Percentiles rank a stretch among this genome's conserved stretches.
Conservation (phyloP, 2,888 invertebrate species). For the Sicus ferrugineus region DNA sequence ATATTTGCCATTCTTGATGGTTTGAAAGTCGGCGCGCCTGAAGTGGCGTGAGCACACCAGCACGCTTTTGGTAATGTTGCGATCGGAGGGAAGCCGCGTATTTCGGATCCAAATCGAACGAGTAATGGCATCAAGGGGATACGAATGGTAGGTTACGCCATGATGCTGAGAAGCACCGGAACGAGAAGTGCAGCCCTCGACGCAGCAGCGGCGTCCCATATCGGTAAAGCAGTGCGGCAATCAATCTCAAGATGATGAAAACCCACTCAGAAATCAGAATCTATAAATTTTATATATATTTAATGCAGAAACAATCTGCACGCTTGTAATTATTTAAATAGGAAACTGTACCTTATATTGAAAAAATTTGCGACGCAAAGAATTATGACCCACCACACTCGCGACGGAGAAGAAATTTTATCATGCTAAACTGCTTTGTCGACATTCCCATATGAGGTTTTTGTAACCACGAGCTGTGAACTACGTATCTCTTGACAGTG, state of each 20-base stretch:
- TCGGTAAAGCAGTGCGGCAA: slow-evolving; percentile 22
- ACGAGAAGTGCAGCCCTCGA: slow-evolving; percentile 58
- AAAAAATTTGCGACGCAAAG: too few relatives aligned
- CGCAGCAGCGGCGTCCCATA: slow-evolving; percentile 63
- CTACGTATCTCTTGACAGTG: too few relatives aligned
- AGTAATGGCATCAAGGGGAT: slow-evolving; percentile 72
- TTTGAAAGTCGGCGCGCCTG: slow-evolving; percentile 75
- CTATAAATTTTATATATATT: slow-evolving; percentile 7
- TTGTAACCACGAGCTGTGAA: too few relatives aligned
- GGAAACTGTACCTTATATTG: too few relatives aligned
- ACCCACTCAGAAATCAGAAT: slow-evolving; percentile 13
- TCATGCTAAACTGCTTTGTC: too few relatives aligned
- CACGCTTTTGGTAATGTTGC: slow-evolving; percentile 68
- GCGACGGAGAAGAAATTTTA: too few relatives aligned
- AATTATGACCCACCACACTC: too few relatives aligned
- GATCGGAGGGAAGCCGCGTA: slow-evolving; percentile 68
- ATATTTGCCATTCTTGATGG: slow-evolving; percentile 73
- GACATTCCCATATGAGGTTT: too few relatives aligned
- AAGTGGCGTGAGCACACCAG: slow-evolving; percentile 82
- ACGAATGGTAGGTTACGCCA: slow-evolving; percentile 80
- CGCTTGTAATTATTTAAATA: too few relatives aligned
- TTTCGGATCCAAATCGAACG: slow-evolving; percentile 73
- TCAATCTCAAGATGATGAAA: slow-evolving; percentile 36
- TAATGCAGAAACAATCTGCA: neutral
- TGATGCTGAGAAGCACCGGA: slow-evolving; percentile 64